These are phyloP conservation scores for Spondyliosoma cantharus DNA, from an alignment of 2,797 vertebrate genomes.

Conservation along the genomic window DNA sequence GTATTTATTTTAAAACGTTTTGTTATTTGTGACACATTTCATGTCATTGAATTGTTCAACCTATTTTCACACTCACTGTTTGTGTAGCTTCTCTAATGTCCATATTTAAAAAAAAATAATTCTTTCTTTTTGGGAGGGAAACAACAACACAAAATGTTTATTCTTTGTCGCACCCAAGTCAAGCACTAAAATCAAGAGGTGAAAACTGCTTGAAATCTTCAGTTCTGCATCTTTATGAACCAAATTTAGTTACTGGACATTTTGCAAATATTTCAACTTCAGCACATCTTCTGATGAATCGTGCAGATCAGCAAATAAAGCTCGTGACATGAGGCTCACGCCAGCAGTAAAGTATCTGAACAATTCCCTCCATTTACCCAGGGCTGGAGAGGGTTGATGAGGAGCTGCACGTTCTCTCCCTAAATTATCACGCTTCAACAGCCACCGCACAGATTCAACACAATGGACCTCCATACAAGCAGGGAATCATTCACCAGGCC, in stretches of 20 bases:
- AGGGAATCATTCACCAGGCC: conserved; percentile 45
- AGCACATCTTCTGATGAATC: conserved; percentile 26
- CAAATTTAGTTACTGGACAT: conserved; percentile 7
- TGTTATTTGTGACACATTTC: not conserved
- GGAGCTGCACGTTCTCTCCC: conserved; percentile 73
- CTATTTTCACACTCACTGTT: not conserved
- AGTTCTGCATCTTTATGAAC: not conserved
- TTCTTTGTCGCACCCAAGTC: not conserved
- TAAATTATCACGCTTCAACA: conserved; percentile 73
- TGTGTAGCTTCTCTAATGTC: not conserved
- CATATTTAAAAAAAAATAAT: not conserved
- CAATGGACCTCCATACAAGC: conserved; percentile 56
- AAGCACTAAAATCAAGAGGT: not conserved
- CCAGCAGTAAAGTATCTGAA: conserved; percentile 53
- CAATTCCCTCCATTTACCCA: conserved; percentile 69
- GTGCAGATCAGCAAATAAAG: conserved; percentile 49
- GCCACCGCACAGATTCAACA: conserved; percentile 60
- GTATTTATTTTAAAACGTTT: not conserved
- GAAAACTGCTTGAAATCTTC: not conserved
- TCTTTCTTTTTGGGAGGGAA: not conserved
- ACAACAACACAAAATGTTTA: not conserved
- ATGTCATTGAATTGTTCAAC: not conserved
- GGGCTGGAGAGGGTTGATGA: conserved; percentile 64
- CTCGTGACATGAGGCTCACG: conserved; percentile 42
- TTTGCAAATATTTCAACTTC: conserved; percentile 21